A percentile compares a stretch with the other conserved stretches of the same genome.
Evolutionary conservation across 2,797 vertebrate species (phyloP).

Genomic region (Arremon brunneinucha): DNA sequence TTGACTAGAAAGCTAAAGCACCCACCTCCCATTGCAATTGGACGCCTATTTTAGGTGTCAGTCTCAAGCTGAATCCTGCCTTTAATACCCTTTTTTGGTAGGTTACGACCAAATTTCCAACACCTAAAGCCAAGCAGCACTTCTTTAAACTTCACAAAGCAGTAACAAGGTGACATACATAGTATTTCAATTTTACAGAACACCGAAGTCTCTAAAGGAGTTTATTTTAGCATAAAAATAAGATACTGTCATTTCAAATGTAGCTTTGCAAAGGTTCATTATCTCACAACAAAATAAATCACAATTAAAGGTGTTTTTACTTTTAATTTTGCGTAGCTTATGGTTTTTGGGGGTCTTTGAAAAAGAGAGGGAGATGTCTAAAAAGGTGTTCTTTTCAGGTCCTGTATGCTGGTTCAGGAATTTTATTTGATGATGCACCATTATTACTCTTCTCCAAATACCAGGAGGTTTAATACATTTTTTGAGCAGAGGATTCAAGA

Average conservation of each 20-base stretch:
- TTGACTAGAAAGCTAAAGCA: neutral
- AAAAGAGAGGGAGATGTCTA: neutral
- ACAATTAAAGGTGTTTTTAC: neutral
- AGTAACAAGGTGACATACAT: neutral
- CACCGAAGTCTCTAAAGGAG: neutral
- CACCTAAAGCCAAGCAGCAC: neutral
- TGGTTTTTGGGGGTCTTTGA: rapidly evolving
- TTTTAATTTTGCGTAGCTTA: neutral
- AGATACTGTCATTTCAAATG: neutral
- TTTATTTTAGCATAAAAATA: neutral
- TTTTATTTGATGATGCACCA: neutral
- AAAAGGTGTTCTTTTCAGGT: neutral
- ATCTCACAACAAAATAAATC: neutral
- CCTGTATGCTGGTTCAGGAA: neutral
- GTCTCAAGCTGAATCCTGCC: neutral
- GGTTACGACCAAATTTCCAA: neutral
- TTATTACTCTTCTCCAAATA: constrained; percentile 6
- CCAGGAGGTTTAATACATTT: neutral
- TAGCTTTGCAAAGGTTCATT: neutral
- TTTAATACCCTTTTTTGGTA: neutral
- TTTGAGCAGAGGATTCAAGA: constrained; percentile 12
- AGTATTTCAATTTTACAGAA: neutral
- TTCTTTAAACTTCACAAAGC: neutral
- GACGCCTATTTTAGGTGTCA: neutral
- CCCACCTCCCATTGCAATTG: neutral